These are phyloP conservation scores for Drosophila willistoni DNA, from an alignment of 1,140 invertebrate genomes.

Conservation along the genomic window DNA sequence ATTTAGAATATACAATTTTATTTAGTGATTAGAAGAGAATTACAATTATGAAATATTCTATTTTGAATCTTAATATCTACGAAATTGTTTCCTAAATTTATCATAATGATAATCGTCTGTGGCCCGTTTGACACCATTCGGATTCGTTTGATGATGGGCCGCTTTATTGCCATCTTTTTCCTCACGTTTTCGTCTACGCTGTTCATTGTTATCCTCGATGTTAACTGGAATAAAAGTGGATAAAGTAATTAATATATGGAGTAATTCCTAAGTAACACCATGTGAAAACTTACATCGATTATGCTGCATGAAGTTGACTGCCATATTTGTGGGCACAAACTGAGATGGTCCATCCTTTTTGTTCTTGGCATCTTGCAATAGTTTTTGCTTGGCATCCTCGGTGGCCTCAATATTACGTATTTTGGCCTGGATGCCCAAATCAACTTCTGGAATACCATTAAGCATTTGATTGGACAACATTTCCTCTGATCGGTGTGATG, in stretches of 20 bases:
- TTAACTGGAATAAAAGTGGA: constrained; percentile 87
- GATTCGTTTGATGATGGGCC: constrained; percentile 62
- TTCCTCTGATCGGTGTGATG: constrained; percentile 95
- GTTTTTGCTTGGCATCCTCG: constrained; percentile 97
- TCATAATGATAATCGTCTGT: constrained; percentile 99
- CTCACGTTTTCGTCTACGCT: constrained; percentile 85
- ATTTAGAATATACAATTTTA: no score
- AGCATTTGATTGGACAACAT: constrained; percentile 99
- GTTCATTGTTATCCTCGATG: constrained; percentile 88
- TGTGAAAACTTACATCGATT: constrained; percentile 90
- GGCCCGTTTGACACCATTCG: constrained; percentile 88
- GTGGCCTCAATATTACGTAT: constrained; percentile 99
- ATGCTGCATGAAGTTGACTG: constrained; percentile 98
- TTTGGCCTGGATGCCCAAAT: constrained; percentile 99
- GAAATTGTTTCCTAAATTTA: constrained; percentile 97
- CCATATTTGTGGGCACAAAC: constrained; percentile 99
- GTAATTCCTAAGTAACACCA: background rate
- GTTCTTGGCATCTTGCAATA: constrained; percentile 93
- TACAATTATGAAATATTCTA: no score
- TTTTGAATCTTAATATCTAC: constrained; percentile 88
- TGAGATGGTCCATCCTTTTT: constrained; percentile 97
- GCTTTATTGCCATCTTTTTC: constrained; percentile 83
- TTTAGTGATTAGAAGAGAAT: no score
- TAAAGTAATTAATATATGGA: constrained; percentile 28
- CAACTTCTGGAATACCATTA: constrained; percentile 99